Conservation (phyloP, 2,888 invertebrate species). For the Eupithecia subumbrata region DNA sequence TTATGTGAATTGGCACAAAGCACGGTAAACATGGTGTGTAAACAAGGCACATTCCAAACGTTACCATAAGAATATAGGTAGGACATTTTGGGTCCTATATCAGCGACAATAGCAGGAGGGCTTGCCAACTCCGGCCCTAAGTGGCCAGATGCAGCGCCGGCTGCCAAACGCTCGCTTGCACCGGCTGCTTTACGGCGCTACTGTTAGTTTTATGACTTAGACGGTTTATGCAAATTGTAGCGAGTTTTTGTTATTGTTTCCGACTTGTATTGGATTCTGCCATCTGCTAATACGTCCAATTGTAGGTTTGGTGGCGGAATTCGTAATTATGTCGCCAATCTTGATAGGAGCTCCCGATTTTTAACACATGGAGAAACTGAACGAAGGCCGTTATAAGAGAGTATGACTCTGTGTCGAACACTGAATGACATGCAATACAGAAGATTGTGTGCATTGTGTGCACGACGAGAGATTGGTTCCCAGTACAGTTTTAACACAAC, state of each 20-base stretch:
- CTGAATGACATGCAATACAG: no score
- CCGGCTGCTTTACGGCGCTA: conserved; percentile 25
- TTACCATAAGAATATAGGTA: background rate
- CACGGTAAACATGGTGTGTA: background rate
- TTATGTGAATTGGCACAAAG: background rate
- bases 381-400: background rate
- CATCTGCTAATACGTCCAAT: background rate
- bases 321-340: background rate
- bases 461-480: no score
- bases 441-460: no score
- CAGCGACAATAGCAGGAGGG: conserved; percentile 20
- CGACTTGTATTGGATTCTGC: conserved; percentile 12
- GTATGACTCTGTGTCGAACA: no score
- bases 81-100: conserved; percentile 11
- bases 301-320: background rate
- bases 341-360: background rate
- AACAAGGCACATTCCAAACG: background rate
- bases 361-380: background rate
- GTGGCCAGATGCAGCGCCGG: conserved; percentile 28
- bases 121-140: conserved; percentile 31
- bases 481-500: no score
- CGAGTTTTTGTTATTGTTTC: conserved; percentile 24
- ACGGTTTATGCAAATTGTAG: conserved; percentile 28
- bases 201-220: conserved; percentile 25
- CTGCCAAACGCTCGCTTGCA: conserved; percentile 32